Base-by-base conservation (phyloP, 2,888 invertebrate genomes). In the Deroplatys truncata region DNA sequence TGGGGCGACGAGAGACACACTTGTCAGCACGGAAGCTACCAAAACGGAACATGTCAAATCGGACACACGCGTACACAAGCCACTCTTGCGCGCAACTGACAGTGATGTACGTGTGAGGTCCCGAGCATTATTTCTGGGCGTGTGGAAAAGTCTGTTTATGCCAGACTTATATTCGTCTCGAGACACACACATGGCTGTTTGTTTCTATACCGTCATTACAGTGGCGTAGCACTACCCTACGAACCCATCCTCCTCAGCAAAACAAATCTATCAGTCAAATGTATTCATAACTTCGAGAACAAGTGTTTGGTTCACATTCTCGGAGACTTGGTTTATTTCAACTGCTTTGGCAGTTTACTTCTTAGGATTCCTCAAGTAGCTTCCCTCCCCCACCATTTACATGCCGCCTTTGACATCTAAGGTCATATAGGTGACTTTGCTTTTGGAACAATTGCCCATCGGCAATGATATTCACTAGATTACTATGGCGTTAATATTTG, bases 81-180 rank as follows among this genome's bases (percentile, higher is more conserved):
- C 83, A 83, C 87, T 72, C 56, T 72, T 72, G 56, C 56, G 20
- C 56, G 56, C 56, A 72, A 72, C 56, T 20, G 20, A 5, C 35
- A 31, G 35, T 83, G 82, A 83, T 83, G 72, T 87, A 72, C 20
- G 87, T 35, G 87, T 87, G 87, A 29, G 87, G 87, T 83, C 87
- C 83, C 82, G 35, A 87, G 82, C 87, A 87, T 87, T 87, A 87
- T 87, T 87, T 87, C 31, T 87, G 87, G 87, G 87, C 31, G 86
- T 87, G 87, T 83, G 82, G 35, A 35, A 31, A 82, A 87, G 82
- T n/a, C 25, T 87, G 87, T 83, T 82, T 83, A 87, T 35, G 35
- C n/a, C 87, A 87, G 87, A 83, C 82, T 83, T 83, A 72, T 87
- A 87, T 87, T 83, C 72, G 87, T 87, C 87, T 25, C 82, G 28